Evolutionary conservation across 2,888 invertebrate species (phyloP).

Genomic region (Tetragonula carbonaria): DNA sequence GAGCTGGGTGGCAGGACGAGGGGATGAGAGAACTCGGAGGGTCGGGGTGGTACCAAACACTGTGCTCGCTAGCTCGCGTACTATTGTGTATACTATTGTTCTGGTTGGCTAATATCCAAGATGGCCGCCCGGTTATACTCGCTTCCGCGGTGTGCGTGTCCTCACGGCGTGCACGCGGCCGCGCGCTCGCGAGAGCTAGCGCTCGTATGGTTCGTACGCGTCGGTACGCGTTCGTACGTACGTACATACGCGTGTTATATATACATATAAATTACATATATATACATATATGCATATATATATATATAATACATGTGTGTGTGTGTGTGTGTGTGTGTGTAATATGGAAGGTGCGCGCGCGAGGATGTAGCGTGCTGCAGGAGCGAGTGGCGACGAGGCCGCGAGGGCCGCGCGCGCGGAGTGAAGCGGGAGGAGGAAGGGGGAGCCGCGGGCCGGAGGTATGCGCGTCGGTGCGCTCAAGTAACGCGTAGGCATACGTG

Average conservation of each 20-base stretch:
- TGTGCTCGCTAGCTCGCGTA: slow-evolving; percentile 78
- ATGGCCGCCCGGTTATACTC: slow-evolving; percentile 82
- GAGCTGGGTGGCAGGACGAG: slow-evolving; percentile 38
- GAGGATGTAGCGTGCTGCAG: slow-evolving; percentile 43
- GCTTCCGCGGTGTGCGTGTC: slow-evolving; percentile 64
- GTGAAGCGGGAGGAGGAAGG: no score
- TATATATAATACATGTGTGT: no score
- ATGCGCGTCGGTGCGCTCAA: slow-evolving; percentile 59
- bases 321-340: no score
- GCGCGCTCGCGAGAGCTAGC: background rate
- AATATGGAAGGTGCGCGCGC: slow-evolving; percentile 17
- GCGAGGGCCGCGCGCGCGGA: no score
- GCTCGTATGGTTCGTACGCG: background rate
- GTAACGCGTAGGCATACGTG: slow-evolving; percentile 59
- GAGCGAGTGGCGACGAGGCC: slow-evolving; percentile 30
- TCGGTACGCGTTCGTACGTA: slow-evolving; percentile 3
- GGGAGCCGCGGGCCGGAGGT: slow-evolving; percentile 30
- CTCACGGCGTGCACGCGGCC: slow-evolving; percentile 56
- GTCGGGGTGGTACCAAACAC: slow-evolving; percentile 77
- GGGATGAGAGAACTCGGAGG: slow-evolving; percentile 62
- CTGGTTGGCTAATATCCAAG: slow-evolving; percentile 84
- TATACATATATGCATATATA: no score
- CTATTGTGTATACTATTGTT: slow-evolving; percentile 83
- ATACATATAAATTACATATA: no score
- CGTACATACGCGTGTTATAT: background rate